Evolutionary conservation across 2,888 invertebrate species (phyloP).

Genomic region (Glyphotaelius pellucidus): DNA sequence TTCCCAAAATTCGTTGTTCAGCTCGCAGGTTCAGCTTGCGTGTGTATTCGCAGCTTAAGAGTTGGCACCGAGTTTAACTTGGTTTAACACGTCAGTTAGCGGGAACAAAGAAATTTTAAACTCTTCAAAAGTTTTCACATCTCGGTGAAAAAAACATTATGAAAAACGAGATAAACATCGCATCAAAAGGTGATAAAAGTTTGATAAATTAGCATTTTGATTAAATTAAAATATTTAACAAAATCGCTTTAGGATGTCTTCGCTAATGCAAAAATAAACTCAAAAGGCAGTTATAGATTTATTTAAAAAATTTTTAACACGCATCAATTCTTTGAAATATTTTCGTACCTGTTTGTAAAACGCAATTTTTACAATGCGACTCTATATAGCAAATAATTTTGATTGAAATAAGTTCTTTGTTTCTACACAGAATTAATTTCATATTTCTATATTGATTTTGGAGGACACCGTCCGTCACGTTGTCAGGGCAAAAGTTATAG

Average conservation of each 20-base stretch:
- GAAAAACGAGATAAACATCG: constrained; percentile 27
- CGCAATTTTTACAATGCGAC: no score
- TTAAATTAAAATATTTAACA: neutral
- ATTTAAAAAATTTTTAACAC: neutral
- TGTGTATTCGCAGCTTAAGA: neutral
- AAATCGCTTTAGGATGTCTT: neutral
- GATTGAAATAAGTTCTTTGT: no score
- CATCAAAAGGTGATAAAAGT: neutral
- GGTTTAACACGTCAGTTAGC: constrained; percentile 35
- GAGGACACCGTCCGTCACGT: no score
- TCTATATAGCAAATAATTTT: no score
- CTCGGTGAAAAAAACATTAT: constrained; percentile 14
- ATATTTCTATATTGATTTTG: no score
- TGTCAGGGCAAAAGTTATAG: no score
- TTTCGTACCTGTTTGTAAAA: no score
- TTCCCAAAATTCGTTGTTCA: no score
- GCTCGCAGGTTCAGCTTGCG: no score
- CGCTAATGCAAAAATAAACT: neutral
- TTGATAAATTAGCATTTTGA: constrained; percentile 13
- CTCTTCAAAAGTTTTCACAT: neutral
- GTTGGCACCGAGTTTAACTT: constrained; percentile 17
- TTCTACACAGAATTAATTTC: no score
- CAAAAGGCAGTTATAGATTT: neutral
- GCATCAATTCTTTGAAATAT: no score
- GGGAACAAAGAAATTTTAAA: constrained; percentile 33